phyloP scores from a whole-genome alignment of 2,113 vertebrate genomes.

The Formicarius rufipectus region DNA sequence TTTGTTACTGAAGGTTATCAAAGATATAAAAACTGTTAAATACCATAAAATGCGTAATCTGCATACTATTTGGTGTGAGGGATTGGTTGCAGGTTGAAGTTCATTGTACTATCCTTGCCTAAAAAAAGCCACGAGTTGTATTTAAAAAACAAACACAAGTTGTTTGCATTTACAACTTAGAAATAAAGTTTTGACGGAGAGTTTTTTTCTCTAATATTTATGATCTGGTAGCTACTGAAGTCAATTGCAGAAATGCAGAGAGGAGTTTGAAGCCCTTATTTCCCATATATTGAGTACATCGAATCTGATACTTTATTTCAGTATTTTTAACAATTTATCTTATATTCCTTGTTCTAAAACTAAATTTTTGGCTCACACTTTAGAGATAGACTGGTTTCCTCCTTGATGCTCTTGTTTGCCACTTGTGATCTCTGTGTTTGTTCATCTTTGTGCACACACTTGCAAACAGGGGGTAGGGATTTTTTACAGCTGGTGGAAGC shows the following conservation, averaged over 20 bases:
- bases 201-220: neutral
- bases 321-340: neutral
- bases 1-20: neutral
- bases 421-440: neutral
- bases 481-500: neutral
- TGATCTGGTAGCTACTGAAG: rapidly evolving
- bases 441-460: neutral
- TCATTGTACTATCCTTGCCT: neutral
- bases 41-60: neutral
- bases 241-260: neutral
- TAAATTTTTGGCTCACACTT: neutral
- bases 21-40: neutral
- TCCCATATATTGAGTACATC: neutral
- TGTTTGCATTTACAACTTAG: neutral
- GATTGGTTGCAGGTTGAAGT: neutral
- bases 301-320: neutral
- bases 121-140: neutral
- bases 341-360: neutral
- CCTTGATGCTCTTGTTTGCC: neutral
- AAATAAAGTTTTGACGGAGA: neutral
- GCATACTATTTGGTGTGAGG: neutral
- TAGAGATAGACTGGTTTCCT: neutral
- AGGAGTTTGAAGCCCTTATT: neutral
- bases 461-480: neutral
- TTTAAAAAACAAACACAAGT: neutral